phyloP scores from a whole-genome alignment of 1,140 invertebrate genomes.

The Caerostris darwini region DNA sequence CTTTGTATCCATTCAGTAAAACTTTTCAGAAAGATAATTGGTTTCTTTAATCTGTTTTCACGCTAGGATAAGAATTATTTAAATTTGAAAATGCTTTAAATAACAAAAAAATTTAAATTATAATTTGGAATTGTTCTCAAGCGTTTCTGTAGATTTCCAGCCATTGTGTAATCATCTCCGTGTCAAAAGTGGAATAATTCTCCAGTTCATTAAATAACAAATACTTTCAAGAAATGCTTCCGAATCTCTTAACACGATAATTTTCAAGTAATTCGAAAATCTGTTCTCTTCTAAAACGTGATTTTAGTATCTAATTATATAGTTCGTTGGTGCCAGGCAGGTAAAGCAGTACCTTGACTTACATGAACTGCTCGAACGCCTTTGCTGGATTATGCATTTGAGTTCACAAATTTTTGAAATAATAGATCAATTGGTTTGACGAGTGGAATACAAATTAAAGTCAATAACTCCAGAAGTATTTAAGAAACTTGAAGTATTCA shows the following conservation, averaged over 20 bases:
- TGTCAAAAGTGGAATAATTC: neutral
- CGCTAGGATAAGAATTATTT: no score
- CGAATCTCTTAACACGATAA: neutral
- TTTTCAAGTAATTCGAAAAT: neutral
- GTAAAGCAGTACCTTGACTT: neutral
- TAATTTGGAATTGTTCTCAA: no score
- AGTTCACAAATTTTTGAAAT: neutral
- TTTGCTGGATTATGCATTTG: neutral
- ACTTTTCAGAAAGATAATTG: no score
- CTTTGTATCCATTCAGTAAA: no score
- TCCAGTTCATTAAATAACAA: neutral
- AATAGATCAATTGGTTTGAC: neutral
- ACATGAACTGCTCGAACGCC: neutral
- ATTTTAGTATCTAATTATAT: neutral
- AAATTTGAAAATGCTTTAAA: no score
- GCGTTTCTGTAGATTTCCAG: neutral
- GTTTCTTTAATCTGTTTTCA: no score
- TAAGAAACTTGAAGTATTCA: neutral
- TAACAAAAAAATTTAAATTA: no score
- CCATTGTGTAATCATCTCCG: neutral
- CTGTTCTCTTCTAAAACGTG: neutral
- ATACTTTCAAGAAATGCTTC: neutral
- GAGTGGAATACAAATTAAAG: neutral
- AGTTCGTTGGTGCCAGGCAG: neutral
- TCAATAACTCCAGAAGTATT: neutral